Evolutionary conservation across 2,888 invertebrate species (phyloP).

Genomic region (Cabera pusaria): DNA sequence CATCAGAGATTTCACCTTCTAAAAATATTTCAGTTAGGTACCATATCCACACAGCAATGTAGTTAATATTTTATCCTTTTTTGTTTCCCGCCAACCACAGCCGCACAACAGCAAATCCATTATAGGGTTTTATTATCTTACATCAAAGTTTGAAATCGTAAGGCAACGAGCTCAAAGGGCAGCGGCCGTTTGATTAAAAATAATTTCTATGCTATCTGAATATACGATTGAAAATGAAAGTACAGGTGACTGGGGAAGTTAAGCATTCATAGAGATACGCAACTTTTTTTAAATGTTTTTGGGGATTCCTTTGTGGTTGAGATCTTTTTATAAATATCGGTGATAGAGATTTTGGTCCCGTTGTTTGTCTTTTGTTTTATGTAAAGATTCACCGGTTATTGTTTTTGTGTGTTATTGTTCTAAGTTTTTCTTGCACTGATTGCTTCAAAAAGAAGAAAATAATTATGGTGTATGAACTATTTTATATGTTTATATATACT

Average conservation of each 20-base stretch:
- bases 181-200: constrained; percentile 41
- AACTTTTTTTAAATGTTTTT: constrained; percentile 58
- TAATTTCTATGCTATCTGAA: constrained; percentile 42
- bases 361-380: constrained; percentile 15
- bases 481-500: too few species aligned
- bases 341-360: constrained; percentile 17
- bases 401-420: background rate
- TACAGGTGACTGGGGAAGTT: constrained; percentile 43
- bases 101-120: constrained; percentile 66
- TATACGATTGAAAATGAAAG: constrained; percentile 55
- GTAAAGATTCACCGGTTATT: background rate
- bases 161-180: constrained; percentile 44
- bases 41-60: constrained; percentile 48
- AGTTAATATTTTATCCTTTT: constrained; percentile 51
- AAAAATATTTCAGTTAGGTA: too few species aligned
- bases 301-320: constrained; percentile 67
- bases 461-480: too few species aligned
- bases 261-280: constrained; percentile 63
- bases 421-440: too few species aligned
- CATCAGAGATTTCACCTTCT: too few species aligned
- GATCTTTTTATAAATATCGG: constrained; percentile 42
- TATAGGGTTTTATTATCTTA: constrained; percentile 75
- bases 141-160: constrained; percentile 69
- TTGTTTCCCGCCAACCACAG: constrained; percentile 57
- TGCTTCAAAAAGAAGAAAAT: too few species aligned